These are phyloP conservation scores for Tenthredo livida DNA, from an alignment of 2,888 invertebrate species.

Conservation along the genomic window DNA sequence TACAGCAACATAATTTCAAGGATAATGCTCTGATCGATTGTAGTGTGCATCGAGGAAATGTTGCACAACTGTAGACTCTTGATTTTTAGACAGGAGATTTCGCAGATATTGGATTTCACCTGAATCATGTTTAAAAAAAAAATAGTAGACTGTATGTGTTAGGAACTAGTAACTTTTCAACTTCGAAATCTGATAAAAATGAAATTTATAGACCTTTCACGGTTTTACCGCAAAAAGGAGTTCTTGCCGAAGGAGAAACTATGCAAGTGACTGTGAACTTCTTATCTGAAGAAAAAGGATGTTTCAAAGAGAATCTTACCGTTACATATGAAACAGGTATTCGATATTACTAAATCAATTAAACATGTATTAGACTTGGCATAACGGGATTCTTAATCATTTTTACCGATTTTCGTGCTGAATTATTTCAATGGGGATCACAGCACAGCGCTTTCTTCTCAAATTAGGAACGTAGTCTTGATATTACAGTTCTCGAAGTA, in stretches of 20 bases:
- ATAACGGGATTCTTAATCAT: background rate
- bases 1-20: too few relatives aligned
- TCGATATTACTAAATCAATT: background rate
- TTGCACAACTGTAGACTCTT: too few relatives aligned
- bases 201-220: slow-evolving; percentile 28
- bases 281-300: slow-evolving; percentile 79
- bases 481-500: background rate
- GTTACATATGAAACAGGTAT: slow-evolving; percentile 76
- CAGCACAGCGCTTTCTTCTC: too few relatives aligned
- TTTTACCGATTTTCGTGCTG: background rate
- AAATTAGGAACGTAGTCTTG: background rate
- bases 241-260: slow-evolving; percentile 79
- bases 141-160: background rate
- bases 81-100: background rate
- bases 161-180: background rate
- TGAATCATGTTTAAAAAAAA: background rate
- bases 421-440: too few relatives aligned
- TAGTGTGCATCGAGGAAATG: too few relatives aligned
- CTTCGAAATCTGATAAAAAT: background rate
- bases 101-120: background rate
- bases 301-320: slow-evolving; percentile 74
- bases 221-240: slow-evolving; percentile 79
- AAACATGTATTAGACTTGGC: background rate
- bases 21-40: too few relatives aligned
- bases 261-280: slow-evolving; percentile 80